Base-by-base conservation (phyloP, 2,888 invertebrate genomes). In the Melolontha melolontha region DNA sequence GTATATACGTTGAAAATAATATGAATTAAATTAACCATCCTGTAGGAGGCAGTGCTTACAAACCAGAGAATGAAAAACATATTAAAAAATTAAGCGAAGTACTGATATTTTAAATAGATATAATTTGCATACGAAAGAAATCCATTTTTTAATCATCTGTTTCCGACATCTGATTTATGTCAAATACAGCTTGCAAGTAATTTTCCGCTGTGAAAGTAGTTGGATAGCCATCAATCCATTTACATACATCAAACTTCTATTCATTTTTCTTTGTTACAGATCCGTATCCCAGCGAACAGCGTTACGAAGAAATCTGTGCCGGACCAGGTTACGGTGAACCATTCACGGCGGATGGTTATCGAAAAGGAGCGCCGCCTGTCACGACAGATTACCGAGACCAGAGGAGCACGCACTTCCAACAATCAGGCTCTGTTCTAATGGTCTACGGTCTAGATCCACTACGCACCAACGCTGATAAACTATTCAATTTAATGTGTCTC, bases 401-500 rank as follows among this genome's bases (percentile, higher is more conserved):
- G 71, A 75, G 81, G 55, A 78, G 71, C 62, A 75, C 76, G 14
- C 80, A 79, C 40, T 82, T 83, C 70, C 82, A 82, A 79, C 90
- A 89, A 79, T 91, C 94, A 80, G 95, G 94, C 59, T 92, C 95
- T 57, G 98, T 98, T 71, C 92, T 98, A 87, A 98, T 98, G 98
- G 96, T 98, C 67, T 98, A 99, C 85, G 98, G 98, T 1, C 87
- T 99, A 72, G 95, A 97, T 82, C 92, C 93, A 65, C 91, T 94
- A 78, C 94, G 95, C 78, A 94, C 97, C 82, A 99, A 98, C 85
- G 94, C 96, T 72, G 97, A 98, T 81, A 91, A 93, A 79, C 89
- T 99, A 71, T 99, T 99, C 90, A 99, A 99, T 86, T 87, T 99
- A 78, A 95, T 99, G 87, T 99, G 99, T 85, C 90, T 98, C 72